Evolutionary conservation across 2,888 invertebrate genomes (phyloP).

Genomic region (Mesorhabditis sp.): DNA sequence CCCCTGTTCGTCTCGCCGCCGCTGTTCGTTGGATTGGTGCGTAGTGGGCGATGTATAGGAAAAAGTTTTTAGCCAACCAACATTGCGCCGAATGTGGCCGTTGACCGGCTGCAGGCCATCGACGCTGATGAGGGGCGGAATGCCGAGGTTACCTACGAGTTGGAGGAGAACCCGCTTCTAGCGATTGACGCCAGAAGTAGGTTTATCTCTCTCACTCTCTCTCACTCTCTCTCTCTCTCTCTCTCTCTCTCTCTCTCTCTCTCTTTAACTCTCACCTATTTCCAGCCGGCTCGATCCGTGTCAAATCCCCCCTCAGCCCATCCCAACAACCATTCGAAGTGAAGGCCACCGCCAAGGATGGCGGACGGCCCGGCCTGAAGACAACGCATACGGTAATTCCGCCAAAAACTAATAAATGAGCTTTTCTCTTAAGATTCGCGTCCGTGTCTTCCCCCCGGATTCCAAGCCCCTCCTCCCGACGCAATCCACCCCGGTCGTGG

Average conservation of each 20-base stretch:
- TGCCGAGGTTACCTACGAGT: conserved; percentile 28
- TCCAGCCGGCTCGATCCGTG: conserved; percentile 24
- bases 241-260: too few relatives aligned
- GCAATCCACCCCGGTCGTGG: conserved; percentile 6
- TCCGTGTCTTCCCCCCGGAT: conserved; percentile 19
- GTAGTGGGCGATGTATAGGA: conserved; percentile 5
- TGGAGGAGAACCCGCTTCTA: conserved; percentile 15
- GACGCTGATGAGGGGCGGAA: conserved; percentile 35
- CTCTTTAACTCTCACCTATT: too few relatives aligned
- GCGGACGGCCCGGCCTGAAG: conserved; percentile 42
- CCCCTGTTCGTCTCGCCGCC: conserved; percentile 38
- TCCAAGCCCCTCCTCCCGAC: conserved; percentile 17
- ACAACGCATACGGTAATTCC: conserved; percentile 21
- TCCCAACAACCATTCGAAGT: conserved; percentile 30
- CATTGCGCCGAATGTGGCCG: conserved; percentile 1
- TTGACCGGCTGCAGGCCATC: conserved; percentile 28
- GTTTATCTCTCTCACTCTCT: too few relatives aligned
- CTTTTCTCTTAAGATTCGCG: conserved; percentile 10
- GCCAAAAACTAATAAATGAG: neutral
- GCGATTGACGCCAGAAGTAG: conserved; percentile 10
- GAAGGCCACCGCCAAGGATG: conserved; percentile 35
- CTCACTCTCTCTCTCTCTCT: too few relatives aligned
- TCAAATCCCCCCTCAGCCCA: conserved; percentile 16
- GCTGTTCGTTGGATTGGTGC: conserved; percentile 24
- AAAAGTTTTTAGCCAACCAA: neutral